Evolutionary conservation across 2,113 vertebrate species (phyloP), one percentile per base, ranked within the genome.

Genomic region (Corythoichthys haematopterus): DNA sequence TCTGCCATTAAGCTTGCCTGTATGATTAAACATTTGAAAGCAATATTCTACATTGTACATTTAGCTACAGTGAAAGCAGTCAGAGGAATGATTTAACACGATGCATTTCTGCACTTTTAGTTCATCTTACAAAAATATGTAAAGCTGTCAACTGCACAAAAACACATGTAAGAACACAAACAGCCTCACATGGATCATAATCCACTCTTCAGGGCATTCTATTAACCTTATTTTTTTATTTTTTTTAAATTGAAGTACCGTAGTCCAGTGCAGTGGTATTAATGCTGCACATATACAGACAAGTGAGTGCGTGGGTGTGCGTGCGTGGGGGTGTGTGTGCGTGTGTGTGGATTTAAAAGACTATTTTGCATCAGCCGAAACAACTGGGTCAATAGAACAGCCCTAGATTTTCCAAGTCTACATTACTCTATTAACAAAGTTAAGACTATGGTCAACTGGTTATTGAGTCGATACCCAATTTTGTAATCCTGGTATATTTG

Each of bases 381-480:
- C 80, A 87, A 87, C 77, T 86, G 79, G 84, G 81, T 88, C 81
- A 85, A 84, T 79, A 83, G 56, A 81, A 68, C n/a, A 83, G 71
- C 61, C 59, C 70, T 72, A 73, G 58, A 43, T 79, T 83, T 83
- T 87, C 81, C 84, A 84, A 81, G 64, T 65, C 66, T 71, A 74
- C 67, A 74, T 60, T 38, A 79, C 65, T 71, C 74, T 45, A 82
- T 82, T 80, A 84, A 81, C 80, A 78, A 88, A 84, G 73, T 82
- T 75, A 82, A 78, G 61, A 13, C 14, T 3, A 83, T 74, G 72
- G 85, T 85, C 69, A 57, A 64, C 70, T 69, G 68, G 76, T 82
- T 83, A 84, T 70, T 84, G 80, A 78, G 80, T 80, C 82, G 79
- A 82, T 84, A 84, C 72, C 56, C 70, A 76, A 84, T 84, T 89